Percentiles rank a stretch among this genome's conserved stretches.
Evolutionary conservation across 2,113 vertebrate genomes (phyloP).

Genomic region (Phycodurus eques): DNA sequence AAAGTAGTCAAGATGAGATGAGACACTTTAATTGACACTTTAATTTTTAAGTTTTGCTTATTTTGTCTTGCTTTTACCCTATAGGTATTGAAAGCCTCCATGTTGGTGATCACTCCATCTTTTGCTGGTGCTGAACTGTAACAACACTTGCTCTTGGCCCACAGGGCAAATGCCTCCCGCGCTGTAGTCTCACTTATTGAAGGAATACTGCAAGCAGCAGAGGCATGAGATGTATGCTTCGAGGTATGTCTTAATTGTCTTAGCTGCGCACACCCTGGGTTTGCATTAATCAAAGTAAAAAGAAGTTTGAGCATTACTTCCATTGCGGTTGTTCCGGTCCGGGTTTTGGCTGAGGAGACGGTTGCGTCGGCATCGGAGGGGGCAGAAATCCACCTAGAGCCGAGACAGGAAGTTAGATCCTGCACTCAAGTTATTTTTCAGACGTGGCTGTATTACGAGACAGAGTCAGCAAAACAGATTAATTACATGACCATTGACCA

Average conservation of each 20-base stretch:
- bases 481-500: not conserved
- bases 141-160: slow-evolving; percentile 56
- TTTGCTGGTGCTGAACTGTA: slow-evolving; percentile 57
- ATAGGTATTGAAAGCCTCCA: slow-evolving; percentile 66
- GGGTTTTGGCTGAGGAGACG: slow-evolving; percentile 50
- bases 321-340: slow-evolving; percentile 50
- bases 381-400: slow-evolving; percentile 67
- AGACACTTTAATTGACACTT: not conserved
- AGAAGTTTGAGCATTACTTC: slow-evolving; percentile 55
- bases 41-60: not conserved
- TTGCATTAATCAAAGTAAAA: not conserved
- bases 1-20: not conserved
- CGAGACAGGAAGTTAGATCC: not conserved
- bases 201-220: slow-evolving; percentile 49
- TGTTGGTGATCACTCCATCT: slow-evolving; percentile 60
- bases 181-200: slow-evolving; percentile 60
- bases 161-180: slow-evolving; percentile 34
- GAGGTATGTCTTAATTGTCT: not conserved
- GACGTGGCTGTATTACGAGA: not conserved
- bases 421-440: not conserved
- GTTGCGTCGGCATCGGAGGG: slow-evolving; percentile 61
- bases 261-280: slow-evolving; percentile 1
- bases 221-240: not conserved
- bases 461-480: not conserved
- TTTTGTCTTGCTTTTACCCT: slow-evolving; percentile 43